Evolutionary conservation across 2,113 vertebrate genomes (phyloP).

Genomic region (Campylomormyrus numenius): DNA sequence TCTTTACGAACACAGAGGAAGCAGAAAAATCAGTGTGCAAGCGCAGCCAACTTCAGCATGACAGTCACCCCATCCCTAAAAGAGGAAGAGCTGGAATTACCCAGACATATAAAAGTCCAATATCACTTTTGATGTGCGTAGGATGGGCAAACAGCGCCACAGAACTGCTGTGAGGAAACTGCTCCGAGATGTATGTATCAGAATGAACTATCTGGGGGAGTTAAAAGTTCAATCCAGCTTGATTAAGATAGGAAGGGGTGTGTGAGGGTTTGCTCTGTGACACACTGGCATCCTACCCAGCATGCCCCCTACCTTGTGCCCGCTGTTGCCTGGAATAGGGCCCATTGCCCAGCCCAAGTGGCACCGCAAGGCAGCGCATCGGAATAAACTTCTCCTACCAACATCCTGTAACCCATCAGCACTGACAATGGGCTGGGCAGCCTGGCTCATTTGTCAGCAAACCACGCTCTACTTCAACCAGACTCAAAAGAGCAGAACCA

Average conservation of each 20-base stretch:
- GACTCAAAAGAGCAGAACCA: neutral
- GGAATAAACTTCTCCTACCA: neutral
- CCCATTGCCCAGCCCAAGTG: neutral
- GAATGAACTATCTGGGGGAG: neutral
- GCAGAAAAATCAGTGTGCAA: neutral
- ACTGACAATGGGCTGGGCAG: neutral
- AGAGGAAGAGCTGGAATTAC: neutral
- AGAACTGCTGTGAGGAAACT: neutral
- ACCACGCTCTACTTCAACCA: neutral
- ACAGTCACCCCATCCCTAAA: neutral
- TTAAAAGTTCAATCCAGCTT: neutral
- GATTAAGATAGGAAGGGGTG: neutral
- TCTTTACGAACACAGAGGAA: neutral
- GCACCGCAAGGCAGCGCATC: neutral
- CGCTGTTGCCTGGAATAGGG: neutral
- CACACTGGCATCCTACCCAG: neutral
- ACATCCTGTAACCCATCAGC: neutral
- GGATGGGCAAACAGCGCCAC: neutral
- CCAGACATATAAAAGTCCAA: neutral
- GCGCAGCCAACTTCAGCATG: neutral
- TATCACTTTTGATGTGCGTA: neutral
- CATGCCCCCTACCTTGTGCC: neutral
- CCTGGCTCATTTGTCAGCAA: neutral
- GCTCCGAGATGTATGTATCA: neutral
- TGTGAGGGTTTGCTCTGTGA: neutral